A percentile compares a stretch with the other conserved stretches of the same genome.
Conservation (phyloP, 2,797 vertebrate genomes). For the Pantherophis vulpinus region DNA sequence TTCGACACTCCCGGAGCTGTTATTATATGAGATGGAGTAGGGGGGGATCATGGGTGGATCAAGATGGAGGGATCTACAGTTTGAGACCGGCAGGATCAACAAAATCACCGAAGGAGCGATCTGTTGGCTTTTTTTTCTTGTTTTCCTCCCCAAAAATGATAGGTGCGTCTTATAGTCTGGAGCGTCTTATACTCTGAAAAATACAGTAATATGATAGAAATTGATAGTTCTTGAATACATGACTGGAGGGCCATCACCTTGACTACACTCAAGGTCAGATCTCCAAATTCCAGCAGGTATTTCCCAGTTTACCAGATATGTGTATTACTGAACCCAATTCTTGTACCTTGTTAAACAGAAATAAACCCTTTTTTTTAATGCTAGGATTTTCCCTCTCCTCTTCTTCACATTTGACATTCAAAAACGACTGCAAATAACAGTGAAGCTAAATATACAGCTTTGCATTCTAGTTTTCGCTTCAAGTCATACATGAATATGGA, state of each 20-base stretch:
- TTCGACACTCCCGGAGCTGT: not conserved
- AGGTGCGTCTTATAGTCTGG: too few species aligned
- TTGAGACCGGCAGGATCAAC: not conserved
- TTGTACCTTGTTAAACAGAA: not conserved
- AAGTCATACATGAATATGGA: slow-evolving; percentile 20
- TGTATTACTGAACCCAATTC: not conserved
- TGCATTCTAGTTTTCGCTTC: not conserved
- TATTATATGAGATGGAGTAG: not conserved
- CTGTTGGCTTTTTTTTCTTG: too few species aligned
- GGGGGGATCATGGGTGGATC: not conserved
- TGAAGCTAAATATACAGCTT: not conserved
- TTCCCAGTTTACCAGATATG: not conserved
- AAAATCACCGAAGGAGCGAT: not conserved
- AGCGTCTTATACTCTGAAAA: too few species aligned
- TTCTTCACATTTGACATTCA: slow-evolving; percentile 10
- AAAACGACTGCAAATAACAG: slow-evolving; percentile 22
- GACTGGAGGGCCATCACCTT: not conserved
- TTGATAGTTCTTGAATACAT: not conserved
- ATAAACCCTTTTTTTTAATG: not conserved
- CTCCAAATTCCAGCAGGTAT: too few species aligned
- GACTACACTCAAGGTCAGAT: not conserved
- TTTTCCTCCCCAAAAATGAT: too few species aligned
- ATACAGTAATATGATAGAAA: not conserved
- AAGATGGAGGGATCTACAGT: not conserved
- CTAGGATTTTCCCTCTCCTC: not conserved